Evolutionary conservation across 2,888 invertebrate species (phyloP), one percentile per base, ranked within the genome.

Genomic region (Stenotaenia linearis): DNA sequence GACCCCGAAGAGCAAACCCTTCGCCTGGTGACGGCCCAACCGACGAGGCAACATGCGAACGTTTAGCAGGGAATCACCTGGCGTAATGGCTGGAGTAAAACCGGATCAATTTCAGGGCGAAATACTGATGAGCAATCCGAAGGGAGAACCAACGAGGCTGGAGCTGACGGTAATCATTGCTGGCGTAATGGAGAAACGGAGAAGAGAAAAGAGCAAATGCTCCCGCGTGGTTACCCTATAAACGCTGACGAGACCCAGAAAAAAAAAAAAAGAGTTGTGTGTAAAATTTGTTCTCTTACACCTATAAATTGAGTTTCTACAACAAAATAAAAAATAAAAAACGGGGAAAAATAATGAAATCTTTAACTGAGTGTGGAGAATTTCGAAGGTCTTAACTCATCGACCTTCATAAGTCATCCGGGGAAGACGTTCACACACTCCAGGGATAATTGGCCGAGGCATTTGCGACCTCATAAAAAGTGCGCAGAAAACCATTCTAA

Each of bases 101-200:
- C 50, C 61, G 78, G 78, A 61, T 61, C 78, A 78, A 78, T 78
- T 78, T 78, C 56, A 50, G 75, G 78, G 40, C 61, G 78, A 61
- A 77, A 78, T 78, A 78, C 78, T 78, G 78, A 78, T 78, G 78
- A 78, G 61, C 56, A 78, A 56, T 56, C 78, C 78, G 56, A 25
- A 7, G 78, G 78, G 78, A 78, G 78, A 32, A 21, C 4, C 28
- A 77, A 32, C 78, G 61, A 30, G 78, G 56, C 30, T 37, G 61
- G 61, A 21, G 78, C 61, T 61, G 56, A 28, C 61, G 37, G 78
- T 78, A 78, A 78, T 78, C 78, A 78, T 78, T 37, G 77, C 77
- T 77, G 32, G 37, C 77, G 37, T 28, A 32, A 56, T 78, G 56
- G 56, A 56, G 78, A 30, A 78, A 56, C 35, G 30, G 56, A 78